Base-by-base conservation (phyloP, 2,888 invertebrate genomes). In the Acrobasis suavella region DNA sequence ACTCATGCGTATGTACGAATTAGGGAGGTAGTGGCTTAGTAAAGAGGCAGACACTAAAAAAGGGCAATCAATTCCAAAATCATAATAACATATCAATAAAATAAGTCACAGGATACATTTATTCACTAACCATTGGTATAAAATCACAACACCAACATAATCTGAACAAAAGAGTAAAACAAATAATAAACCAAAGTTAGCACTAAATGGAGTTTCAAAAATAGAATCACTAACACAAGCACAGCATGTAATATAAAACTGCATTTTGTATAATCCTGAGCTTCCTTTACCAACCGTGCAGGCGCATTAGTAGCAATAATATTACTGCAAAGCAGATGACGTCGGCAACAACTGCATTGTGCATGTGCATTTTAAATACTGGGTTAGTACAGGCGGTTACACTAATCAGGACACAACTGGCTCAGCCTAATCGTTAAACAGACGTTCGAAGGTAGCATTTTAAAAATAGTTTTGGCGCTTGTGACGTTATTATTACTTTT, bases 241-340 rank as follows among this genome's bases (percentile, higher is more conserved):
- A 76, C 76, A 78, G 82, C 79, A 82, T 75, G 71, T 84, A 76
- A 62, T 74, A 76, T 56, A 42, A 14, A 79, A 83, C 86, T 85
- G 88, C 91, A 91, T 89, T 88, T 88, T 89, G 75, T 32, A 79
- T 79, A 62, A 84, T 87, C 83, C 86, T 84, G 78, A 72, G 73
- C 72, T 81, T 82, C 81, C 81, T 82, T 82, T 82, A 83, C 75
- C 73, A 87, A 73, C 80, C 88, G 90, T 91, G 86, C 82, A 83
- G 80, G 86, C 90, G 90, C 91, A 89, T 87, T 91, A 88, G 87
- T 84, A 80, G 89, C 86, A 80, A 87, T 91, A 91, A 86, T 90
- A 87, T 86, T 83, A 91, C 91, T 92, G 91, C 91, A 92, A 91
- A 89, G 82, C 84, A 87, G 77, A 87, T 91, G 91, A 91, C 91